Evolutionary conservation across 2,113 vertebrate genomes (phyloP), one percentile per base, ranked within the genome.

Genomic region (Chaetorhynchus papuensis): DNA sequence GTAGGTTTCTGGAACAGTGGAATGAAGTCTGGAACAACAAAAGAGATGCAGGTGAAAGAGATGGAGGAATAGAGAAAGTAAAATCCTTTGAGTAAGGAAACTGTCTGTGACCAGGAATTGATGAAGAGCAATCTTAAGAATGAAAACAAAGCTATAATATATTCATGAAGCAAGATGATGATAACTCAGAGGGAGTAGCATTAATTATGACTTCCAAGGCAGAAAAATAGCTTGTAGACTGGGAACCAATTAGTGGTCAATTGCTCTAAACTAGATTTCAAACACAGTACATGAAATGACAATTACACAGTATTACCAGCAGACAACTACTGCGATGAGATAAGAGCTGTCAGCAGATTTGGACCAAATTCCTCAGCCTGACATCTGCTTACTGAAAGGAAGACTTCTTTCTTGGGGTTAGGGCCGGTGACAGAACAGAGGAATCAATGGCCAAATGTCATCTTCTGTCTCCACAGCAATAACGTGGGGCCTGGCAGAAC

Each of bases 251-350:
- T 96, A 97, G 89, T 17, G 8, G 86, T 89, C 64, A 4, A 91
- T 95, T 87, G 89, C 94, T 94, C 91, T 94, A 93, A 96, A 94
- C 93, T 96, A 85, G 72, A 85, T 97, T 96, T 96, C 94, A 95
- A 93, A 89, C 35, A 10, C 70, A 72, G 78, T 65, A 75, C 81
- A 45, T 93, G 87, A 94, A 95, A 94, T 93, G 87, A 91, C 94
- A 96, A 89, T 95, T 94, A 87, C 54, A 45, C 79, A 71, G 69
- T 84, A 57, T 94, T 95, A 89, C 83, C 72, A 94, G 93, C 57
- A 93, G 77, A 37, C 31, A 94, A 76, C 77, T 86, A 70, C 80
- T 87, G 19, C 12, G 19, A 83, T 87, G 87, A 93, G 81, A 65
- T 83, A 93, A 64, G 87, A 95, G 45, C 77, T 95, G 87, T 95